Conservation (phyloP, 2,888 invertebrate species). For the Athripsodes cinereus region DNA sequence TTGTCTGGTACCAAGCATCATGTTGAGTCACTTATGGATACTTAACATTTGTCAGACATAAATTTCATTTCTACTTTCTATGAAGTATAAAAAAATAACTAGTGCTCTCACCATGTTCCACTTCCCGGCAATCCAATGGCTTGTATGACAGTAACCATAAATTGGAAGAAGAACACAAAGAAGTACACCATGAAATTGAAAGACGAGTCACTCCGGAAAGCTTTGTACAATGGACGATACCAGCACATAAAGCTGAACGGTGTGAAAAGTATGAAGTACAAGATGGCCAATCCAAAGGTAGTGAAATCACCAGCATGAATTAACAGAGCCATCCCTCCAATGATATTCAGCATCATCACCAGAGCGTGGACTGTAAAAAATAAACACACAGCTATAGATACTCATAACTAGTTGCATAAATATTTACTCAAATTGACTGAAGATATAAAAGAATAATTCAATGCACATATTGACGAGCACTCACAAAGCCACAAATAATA, state of each 20-base stretch:
- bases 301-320: slow-evolving; percentile 55
- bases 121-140: slow-evolving; percentile 78
- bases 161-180: slow-evolving; percentile 97
- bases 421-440: neutral
- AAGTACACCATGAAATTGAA: slow-evolving; percentile 99
- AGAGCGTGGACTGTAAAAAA: slow-evolving; percentile 77
- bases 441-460: neutral
- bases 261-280: slow-evolving; percentile 85
- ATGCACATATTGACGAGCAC: slow-evolving; percentile 37
- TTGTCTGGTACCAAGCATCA: too few species aligned
- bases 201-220: slow-evolving; percentile 97
- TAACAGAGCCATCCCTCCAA: slow-evolving; percentile 78
- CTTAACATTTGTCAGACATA: too few species aligned
- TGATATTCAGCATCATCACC: slow-evolving; percentile 76
- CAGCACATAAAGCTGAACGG: slow-evolving; percentile 98
- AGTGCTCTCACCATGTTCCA: slow-evolving; percentile 73
- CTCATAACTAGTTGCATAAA: slow-evolving; percentile 10
- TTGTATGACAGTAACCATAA: slow-evolving; percentile 81
- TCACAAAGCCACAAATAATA: slow-evolving; percentile 97
- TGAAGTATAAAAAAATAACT: too few species aligned
- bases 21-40: too few species aligned
- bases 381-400: too few species aligned
- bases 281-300: slow-evolving; percentile 80
- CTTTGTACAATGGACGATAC: slow-evolving; percentile 99
- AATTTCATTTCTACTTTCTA: too few species aligned